A percentile compares a stretch with the other conserved stretches of the same genome.
Conservation (phyloP, 1,140 invertebrate species). For the Aethina tumida region DNA sequence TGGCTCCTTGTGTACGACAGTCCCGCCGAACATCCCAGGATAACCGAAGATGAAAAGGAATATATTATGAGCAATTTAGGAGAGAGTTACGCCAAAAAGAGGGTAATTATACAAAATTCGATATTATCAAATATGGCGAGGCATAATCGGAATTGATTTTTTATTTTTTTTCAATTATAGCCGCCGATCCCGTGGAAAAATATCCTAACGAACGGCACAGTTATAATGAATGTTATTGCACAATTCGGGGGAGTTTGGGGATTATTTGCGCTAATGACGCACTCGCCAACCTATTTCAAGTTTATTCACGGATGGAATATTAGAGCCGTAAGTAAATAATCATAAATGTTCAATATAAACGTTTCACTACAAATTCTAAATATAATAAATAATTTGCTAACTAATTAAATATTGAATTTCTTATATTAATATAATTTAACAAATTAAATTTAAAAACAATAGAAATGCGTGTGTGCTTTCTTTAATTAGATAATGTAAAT, state of each 20-base stretch:
- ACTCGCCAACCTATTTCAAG: conserved; percentile 77
- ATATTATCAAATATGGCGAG: too few relatives aligned
- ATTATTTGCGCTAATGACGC: conserved; percentile 73
- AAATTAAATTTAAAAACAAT: too few relatives aligned
- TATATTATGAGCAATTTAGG: conserved; percentile 47
- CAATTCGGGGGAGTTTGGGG: conserved; percentile 81
- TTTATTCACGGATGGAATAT: conserved; percentile 76
- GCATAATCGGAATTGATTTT: too few relatives aligned
- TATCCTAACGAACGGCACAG: conserved; percentile 60
- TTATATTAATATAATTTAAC: too few relatives aligned
- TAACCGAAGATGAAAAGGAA: conserved; percentile 53
- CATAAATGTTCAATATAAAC: too few relatives aligned
- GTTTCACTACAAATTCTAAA: too few relatives aligned
- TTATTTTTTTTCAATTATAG: conserved; percentile 19
- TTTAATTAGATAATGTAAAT: too few relatives aligned
- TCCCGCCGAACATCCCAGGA: conserved; percentile 65
- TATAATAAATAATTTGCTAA: too few relatives aligned
- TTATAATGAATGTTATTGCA: conserved; percentile 67
- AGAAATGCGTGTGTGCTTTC: too few relatives aligned
- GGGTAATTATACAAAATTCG: conserved; percentile 26
- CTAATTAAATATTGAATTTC: too few relatives aligned
- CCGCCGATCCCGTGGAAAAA: conserved; percentile 57
- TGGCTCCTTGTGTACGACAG: conserved; percentile 51
- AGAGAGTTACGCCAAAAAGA: conserved; percentile 35
- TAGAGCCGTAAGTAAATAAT: conserved; percentile 48